phyloP scores from a whole-genome alignment of 2,113 vertebrate species.

The Hoplias malabaricus region DNA sequence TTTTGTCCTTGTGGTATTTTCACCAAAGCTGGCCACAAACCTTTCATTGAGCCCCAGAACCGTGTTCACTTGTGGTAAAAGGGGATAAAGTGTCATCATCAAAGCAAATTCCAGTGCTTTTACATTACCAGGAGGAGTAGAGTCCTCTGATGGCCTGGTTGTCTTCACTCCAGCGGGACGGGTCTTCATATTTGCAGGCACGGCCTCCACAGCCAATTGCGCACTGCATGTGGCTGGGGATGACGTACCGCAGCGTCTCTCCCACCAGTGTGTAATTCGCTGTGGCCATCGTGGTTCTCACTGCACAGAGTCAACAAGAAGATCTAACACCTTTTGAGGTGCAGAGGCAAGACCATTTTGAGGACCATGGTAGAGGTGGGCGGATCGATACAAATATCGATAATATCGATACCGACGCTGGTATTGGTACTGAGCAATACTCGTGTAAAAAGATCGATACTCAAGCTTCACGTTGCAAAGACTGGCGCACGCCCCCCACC shows the following conservation, averaged over 20 bases:
- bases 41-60: too few relatives aligned
- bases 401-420: too few relatives aligned
- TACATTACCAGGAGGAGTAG: conserved; percentile 97
- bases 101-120: too few relatives aligned
- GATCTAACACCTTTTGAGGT: not conserved
- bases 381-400: too few relatives aligned
- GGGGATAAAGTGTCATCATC: too few relatives aligned
- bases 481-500: too few relatives aligned
- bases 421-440: too few relatives aligned
- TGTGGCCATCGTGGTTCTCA: conserved; percentile 61
- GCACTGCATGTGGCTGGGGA: conserved; percentile 93
- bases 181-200: conserved; percentile 97
- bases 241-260: conserved; percentile 90
- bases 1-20: too few relatives aligned
- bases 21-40: too few relatives aligned
- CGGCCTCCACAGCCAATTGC: conserved; percentile 93
- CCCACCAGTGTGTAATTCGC: conserved; percentile 96
- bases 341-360: not conserved
- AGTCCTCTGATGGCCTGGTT: conserved; percentile 91
- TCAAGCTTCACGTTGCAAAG: too few relatives aligned
- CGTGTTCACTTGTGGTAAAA: too few relatives aligned
- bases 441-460: too few relatives aligned
- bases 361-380: not conserved
- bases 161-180: conserved; percentile 86
- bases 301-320: not conserved